Conservation (phyloP, 2,797 vertebrate species). For the Melopsittacus undulatus region DNA sequence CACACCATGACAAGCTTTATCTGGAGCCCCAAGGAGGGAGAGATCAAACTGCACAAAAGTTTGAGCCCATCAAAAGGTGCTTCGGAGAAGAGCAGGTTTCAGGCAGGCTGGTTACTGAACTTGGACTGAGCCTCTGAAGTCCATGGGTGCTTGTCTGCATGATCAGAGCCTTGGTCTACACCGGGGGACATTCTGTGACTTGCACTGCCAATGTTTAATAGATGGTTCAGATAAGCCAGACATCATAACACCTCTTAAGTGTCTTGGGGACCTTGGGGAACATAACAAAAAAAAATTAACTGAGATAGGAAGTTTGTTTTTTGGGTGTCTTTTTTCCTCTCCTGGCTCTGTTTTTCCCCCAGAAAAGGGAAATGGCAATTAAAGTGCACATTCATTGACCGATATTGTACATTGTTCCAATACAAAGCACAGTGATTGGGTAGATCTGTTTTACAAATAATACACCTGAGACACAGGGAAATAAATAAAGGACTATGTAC, state of each 20-base stretch:
- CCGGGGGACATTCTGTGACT: background rate
- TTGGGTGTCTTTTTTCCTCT: background rate
- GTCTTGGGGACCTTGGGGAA: background rate
- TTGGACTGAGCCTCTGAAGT: background rate
- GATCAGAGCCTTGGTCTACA: background rate
- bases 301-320: background rate
- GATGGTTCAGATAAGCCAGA: background rate
- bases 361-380: background rate
- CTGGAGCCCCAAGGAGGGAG: background rate
- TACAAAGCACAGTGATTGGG: background rate
- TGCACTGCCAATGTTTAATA: background rate
- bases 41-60: rapidly evolving
- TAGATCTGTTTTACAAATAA: background rate
- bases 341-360: background rate
- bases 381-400: background rate
- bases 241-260: background rate
- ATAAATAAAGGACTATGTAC: background rate
- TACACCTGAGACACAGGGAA: background rate
- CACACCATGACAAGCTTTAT: background rate
- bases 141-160: rapidly evolving
- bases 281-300: background rate
- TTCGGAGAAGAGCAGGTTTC: background rate
- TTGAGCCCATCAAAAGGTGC: background rate
- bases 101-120: background rate
- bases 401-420: background rate